Evolutionary conservation across 2,113 vertebrate species (phyloP).

Genomic region (Phoenicopterus ruber): DNA sequence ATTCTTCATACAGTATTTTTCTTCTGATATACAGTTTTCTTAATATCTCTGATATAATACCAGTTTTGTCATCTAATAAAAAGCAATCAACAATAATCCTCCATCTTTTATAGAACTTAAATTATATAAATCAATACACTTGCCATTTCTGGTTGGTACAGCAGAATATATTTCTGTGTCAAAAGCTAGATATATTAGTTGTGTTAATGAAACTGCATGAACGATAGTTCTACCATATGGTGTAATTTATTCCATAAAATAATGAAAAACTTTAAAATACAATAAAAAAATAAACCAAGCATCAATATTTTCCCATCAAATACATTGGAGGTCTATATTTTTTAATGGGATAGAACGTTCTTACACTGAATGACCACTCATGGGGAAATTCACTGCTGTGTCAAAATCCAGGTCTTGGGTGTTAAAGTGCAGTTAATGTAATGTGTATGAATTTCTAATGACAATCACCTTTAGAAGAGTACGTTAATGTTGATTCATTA

Average conservation of each 20-base stretch:
- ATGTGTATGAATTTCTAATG: not conserved
- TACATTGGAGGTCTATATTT: not conserved
- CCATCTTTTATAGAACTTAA: not conserved
- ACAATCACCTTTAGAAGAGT: not conserved
- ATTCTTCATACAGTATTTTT: not conserved
- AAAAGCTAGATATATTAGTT: not conserved
- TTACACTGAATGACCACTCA: not conserved
- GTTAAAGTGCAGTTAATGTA: not conserved
- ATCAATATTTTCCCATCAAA: not conserved
- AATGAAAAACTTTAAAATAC: not conserved
- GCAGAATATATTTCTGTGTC: not conserved
- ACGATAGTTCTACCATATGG: not conserved
- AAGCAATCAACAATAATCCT: not conserved
- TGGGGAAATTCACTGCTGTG: not conserved
- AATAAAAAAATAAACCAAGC: rapidly evolving
- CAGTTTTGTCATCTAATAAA: not conserved
- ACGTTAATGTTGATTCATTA: not conserved
- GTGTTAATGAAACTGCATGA: not conserved
- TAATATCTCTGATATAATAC: not conserved
- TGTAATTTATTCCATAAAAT: not conserved
- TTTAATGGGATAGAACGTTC: not conserved
- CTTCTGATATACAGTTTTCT: not conserved
- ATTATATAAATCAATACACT: not conserved
- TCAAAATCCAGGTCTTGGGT: not conserved
- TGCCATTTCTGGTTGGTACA: not conserved